phyloP scores from a whole-genome alignment of 2,113 vertebrate species.

The Probosciger aterrimus region DNA sequence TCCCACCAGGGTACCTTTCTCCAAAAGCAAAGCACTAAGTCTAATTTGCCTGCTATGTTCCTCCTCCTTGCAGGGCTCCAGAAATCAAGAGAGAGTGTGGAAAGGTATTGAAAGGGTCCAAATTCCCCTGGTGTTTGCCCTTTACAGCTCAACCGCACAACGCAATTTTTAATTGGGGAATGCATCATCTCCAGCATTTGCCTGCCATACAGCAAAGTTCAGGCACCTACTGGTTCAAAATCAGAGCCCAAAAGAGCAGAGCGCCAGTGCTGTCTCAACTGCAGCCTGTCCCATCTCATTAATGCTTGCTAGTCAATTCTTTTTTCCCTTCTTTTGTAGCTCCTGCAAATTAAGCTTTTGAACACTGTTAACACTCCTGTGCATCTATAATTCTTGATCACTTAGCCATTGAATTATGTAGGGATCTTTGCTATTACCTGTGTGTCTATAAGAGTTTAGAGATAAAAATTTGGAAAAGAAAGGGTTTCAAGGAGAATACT shows the following conservation, averaged over 20 bases:
- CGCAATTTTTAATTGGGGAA: background rate
- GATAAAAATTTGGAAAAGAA: background rate
- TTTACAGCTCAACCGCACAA: background rate
- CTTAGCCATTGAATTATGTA: background rate
- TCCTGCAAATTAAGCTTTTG: conserved; percentile 51
- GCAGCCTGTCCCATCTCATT: background rate
- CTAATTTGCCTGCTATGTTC: background rate
- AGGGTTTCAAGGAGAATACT: background rate
- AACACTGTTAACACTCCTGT: conserved; percentile 19
- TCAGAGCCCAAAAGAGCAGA: background rate
- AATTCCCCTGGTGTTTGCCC: background rate
- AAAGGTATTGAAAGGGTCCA: background rate
- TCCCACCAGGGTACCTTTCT: background rate
- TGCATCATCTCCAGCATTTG: background rate
- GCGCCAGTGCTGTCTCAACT: background rate
- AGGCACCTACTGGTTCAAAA: background rate
- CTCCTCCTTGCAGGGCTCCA: background rate
- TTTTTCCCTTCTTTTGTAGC: conserved; percentile 2
- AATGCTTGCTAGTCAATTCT: background rate
- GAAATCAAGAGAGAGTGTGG: background rate
- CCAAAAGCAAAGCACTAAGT: background rate
- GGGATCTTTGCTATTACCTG: background rate
- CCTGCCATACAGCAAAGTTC: background rate
- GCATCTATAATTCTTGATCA: background rate
- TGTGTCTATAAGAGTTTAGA: background rate